These are phyloP conservation scores for Coregonus sp. DNA, from an alignment of 2,797 vertebrate species.

Conservation along the genomic window DNA sequence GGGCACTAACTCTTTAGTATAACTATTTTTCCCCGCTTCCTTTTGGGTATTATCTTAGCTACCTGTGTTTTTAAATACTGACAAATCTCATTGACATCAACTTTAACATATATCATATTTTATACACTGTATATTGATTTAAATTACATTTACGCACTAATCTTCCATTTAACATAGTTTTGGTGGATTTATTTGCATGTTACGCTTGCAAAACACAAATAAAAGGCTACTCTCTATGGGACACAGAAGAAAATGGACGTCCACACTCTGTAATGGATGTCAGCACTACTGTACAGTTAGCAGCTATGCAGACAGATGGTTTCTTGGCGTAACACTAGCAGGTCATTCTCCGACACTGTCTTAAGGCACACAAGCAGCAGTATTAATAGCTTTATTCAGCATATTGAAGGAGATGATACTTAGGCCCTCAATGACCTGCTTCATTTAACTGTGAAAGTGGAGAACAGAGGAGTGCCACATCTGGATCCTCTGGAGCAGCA, in stretches of 20 bases:
- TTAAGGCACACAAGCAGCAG: conserved; percentile 29
- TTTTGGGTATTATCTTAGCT: no score
- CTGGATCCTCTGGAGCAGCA: conserved; percentile 41
- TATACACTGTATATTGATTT: no score
- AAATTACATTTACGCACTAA: no score
- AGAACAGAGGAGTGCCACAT: conserved; percentile 29
- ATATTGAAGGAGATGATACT: conserved; percentile 49
- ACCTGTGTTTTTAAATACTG: background rate
- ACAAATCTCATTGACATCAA: background rate
- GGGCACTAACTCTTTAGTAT: background rate
- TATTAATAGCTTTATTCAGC: conserved; percentile 56
- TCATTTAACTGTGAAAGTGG: conserved; percentile 47
- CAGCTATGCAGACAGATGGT: conserved; percentile 25
- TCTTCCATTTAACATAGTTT: conserved; percentile 31
- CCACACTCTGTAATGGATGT: conserved; percentile 35
- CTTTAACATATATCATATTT: no score
- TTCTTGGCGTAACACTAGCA: conserved; percentile 13
- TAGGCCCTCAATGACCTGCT: conserved; percentile 34
- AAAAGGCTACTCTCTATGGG: conserved; percentile 13
- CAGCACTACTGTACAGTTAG: conserved; percentile 27
- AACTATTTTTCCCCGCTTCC: no score
- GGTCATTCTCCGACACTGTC: conserved; percentile 16
- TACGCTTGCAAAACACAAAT: background rate
- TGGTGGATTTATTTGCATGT: background rate
- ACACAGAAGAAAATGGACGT: background rate